A percentile compares a stretch with the other conserved stretches of the same genome.
phyloP scores from a whole-genome alignment of 2,113 vertebrate species.

The Amphilophus citrinellus region DNA sequence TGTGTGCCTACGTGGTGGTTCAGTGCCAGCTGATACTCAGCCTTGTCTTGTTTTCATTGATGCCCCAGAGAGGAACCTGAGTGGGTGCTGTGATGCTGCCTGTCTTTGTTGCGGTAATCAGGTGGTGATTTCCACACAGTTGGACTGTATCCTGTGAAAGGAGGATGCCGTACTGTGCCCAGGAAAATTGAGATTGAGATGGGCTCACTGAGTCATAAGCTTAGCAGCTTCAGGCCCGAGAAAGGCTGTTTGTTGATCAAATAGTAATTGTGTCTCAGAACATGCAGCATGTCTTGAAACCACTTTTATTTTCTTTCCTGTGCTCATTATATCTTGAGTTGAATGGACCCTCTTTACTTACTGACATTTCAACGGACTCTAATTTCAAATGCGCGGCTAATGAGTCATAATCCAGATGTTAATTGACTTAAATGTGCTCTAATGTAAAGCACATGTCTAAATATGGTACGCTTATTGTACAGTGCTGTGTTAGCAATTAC shows the following conservation, averaged over 20 bases:
- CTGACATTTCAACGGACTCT: background rate
- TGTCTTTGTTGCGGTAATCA: constrained; percentile 38
- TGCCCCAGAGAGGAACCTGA: constrained; percentile 35
- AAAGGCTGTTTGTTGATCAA: constrained; percentile 23
- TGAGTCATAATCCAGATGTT: constrained; percentile 18
- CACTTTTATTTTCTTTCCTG: background rate
- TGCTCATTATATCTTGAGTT: background rate
- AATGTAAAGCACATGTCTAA: constrained; percentile 32
- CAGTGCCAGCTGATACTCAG: constrained; percentile 18
- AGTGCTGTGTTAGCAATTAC: background rate
- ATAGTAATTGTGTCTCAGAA: constrained; percentile 27
- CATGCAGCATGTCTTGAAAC: background rate
- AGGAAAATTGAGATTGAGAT: constrained; percentile 38
- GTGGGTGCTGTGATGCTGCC: constrained; percentile 17
- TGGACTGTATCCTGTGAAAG: background rate
- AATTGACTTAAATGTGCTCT: constrained; percentile 9
- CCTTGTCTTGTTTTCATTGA: constrained; percentile 21
- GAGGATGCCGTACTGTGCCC: constrained; percentile 8
- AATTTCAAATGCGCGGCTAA: constrained; percentile 14
- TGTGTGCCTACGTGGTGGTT: constrained; percentile 3
- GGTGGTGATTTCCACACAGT: constrained; percentile 29
- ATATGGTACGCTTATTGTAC: background rate
- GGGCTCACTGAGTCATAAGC: constrained; percentile 49
- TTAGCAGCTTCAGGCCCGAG: constrained; percentile 11
- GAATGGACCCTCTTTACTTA: background rate